A percentile compares a stretch with the other conserved stretches of the same genome.
phyloP scores from a whole-genome alignment of 2,888 invertebrate genomes.

The Malthinus seriepunctatus region DNA sequence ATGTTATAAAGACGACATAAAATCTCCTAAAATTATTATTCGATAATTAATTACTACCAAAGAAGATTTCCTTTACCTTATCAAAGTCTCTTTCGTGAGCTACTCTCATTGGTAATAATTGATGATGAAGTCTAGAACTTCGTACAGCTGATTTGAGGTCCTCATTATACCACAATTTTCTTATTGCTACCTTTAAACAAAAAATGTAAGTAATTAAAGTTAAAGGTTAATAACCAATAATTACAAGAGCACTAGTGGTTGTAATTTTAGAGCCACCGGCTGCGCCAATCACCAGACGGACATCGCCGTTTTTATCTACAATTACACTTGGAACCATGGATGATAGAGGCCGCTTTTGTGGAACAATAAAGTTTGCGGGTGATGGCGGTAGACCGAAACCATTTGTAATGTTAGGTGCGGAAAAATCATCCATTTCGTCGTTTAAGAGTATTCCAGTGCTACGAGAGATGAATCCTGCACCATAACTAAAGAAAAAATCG shows the following conservation, averaged over 20 bases:
- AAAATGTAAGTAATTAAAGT: too few relatives aligned
- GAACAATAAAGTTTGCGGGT: slow-evolving; percentile 79
- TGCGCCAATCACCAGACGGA: slow-evolving; percentile 72
- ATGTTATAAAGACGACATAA: slow-evolving; percentile 40
- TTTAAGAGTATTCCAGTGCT: slow-evolving; percentile 83
- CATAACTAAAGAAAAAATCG: slow-evolving; percentile 70
- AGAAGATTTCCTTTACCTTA: slow-evolving; percentile 38
- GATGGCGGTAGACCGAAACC: slow-evolving; percentile 78
- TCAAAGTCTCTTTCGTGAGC: slow-evolving; percentile 58
- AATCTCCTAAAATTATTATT: slow-evolving; percentile 40
- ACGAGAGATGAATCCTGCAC: slow-evolving; percentile 72
- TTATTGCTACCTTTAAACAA: slow-evolving; percentile 54
- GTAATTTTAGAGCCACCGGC: slow-evolving; percentile 93
- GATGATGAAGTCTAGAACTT: slow-evolving; percentile 64
- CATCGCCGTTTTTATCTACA: slow-evolving; percentile 65
- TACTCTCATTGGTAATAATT: slow-evolving; percentile 62
- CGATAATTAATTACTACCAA: slow-evolving; percentile 1
- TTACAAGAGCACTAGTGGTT: slow-evolving; percentile 74
- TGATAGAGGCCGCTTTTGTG: slow-evolving; percentile 84
- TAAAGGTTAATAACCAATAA: not conserved
- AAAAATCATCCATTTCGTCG: slow-evolving; percentile 90
- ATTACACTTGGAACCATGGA: slow-evolving; percentile 90
- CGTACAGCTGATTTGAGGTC: slow-evolving; percentile 59
- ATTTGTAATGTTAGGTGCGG: slow-evolving; percentile 67
- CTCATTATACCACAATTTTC: slow-evolving; percentile 61